Conservation (phyloP, 2,113 vertebrate species). For the Dendrocopos noguchii region DNA sequence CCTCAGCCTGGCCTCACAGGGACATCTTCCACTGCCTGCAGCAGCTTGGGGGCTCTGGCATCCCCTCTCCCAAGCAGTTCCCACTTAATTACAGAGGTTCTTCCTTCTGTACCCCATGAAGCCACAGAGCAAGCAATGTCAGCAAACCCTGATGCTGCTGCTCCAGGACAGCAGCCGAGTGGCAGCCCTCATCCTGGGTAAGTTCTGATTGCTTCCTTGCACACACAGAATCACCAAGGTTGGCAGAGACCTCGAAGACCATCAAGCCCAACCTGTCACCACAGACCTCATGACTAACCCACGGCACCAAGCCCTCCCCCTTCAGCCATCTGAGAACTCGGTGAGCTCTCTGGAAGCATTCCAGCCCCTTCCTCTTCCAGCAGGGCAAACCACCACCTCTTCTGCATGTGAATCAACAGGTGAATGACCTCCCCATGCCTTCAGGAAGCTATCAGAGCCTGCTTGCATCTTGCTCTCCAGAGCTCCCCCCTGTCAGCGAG, state of each 20-base stretch:
- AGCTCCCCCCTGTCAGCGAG: neutral
- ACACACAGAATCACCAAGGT: too few relatives aligned
- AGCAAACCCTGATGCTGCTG: neutral
- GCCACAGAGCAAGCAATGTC: slow-evolving; percentile 18
- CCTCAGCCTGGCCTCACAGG: too few relatives aligned
- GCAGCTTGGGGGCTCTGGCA: too few relatives aligned
- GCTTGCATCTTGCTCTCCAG: neutral
- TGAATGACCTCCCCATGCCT: neutral
- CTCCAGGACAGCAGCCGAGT: slow-evolving; percentile 18
- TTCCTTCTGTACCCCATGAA: neutral
- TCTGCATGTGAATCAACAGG: slow-evolving; percentile 28
- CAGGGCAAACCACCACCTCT: neutral
- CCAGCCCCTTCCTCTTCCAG: slow-evolving; percentile 26
- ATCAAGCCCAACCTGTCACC: too few relatives aligned
- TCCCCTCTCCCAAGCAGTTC: too few relatives aligned
- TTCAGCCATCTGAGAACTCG: slow-evolving; percentile 49
- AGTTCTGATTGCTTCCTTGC: slow-evolving; percentile 19
- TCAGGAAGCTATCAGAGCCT: neutral
- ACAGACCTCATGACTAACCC: too few relatives aligned
- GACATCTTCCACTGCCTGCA: too few relatives aligned
- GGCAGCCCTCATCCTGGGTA: neutral
- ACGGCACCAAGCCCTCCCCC: neutral
- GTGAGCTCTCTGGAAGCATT: slow-evolving; percentile 45
- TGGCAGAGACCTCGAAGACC: too few relatives aligned
- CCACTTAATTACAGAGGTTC: too few relatives aligned